Evolutionary conservation across 2,113 vertebrate species (phyloP).

Genomic region (Charadrius vociferus): DNA sequence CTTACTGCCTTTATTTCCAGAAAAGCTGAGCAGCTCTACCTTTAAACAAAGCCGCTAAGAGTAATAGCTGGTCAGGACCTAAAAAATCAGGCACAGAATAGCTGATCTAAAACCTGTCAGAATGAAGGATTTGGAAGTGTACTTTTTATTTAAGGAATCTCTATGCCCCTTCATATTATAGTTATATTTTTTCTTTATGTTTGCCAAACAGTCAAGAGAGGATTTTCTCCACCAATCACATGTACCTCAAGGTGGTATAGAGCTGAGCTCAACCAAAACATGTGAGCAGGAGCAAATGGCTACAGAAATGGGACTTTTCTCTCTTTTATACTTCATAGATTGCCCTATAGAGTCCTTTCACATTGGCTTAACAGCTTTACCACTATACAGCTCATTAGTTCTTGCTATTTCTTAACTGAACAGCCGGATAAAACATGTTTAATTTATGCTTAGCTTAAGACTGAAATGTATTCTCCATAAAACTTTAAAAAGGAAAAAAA

Average conservation of each 20-base stretch:
- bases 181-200: background rate
- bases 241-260: background rate
- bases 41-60: background rate
- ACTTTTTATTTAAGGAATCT: background rate
- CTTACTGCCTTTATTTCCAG: background rate
- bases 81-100: background rate
- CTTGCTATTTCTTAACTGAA: constrained; percentile 42
- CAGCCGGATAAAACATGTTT: constrained; percentile 31
- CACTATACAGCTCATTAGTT: constrained; percentile 56
- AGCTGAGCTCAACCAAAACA: background rate
- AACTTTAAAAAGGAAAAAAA: constrained; percentile 49
- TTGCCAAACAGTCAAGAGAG: background rate
- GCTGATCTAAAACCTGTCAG: background rate
- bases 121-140: background rate
- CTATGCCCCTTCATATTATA: background rate
- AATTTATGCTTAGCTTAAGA: constrained; percentile 42
- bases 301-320: background rate
- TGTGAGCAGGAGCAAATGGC: background rate
- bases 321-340: background rate
- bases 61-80: background rate
- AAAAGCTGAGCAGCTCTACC: background rate
- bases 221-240: background rate
- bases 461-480: constrained; percentile 38
- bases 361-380: constrained; percentile 29
- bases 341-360: constrained; percentile 27